Evolutionary conservation across 2,888 invertebrate species (phyloP), one percentile per base, ranked within the genome.

Genomic region (Scaptomyza polygonia): DNA sequence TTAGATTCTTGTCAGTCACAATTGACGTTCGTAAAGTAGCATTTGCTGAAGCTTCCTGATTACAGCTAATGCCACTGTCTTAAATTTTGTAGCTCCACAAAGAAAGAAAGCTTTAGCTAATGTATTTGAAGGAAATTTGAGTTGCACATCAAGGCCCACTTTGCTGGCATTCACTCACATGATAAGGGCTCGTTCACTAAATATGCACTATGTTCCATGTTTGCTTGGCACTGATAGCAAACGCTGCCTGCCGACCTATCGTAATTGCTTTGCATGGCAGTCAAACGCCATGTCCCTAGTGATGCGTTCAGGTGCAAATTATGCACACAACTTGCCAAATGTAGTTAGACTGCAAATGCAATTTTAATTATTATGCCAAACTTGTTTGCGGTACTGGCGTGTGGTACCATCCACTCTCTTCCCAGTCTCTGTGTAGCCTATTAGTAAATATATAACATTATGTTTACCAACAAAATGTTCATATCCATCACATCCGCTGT

Each of bases 311-410:
- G 56, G 30, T 70, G 62, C 40, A 64, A 68, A 68, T 39, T 64
- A 42, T 67, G 64, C 47, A 51, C 34, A 40, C 25, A 40, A 49
- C 49, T 47, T 55, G n/a, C 44, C 18, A 54, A 53, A 70, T 79
- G 65, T 30, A 40, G 65, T 73, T 72, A 44, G 16, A 54, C 48
- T 30, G 39, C 34, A 68, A 69, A 75, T 87, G 86, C 82, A 81
- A 85, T 85, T 68, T 68, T 73, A 76, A 87, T 85, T 78, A 85
- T 82, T 76, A 66, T 45, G 39, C 55, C 67, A 77, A 48, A 62
- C 56, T 49, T 16, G 12, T 59, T 30, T 61, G 47, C 47, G 29
- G 30, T 32, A 30, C 18, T n/a, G 5, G 4, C 5, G 5, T 25
- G 25, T 25, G 25, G 29, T 8, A 25, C 11, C 30, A 21, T 7